These are phyloP conservation scores for Lateolabrax maculatus DNA, from an alignment of 2,797 vertebrate species.

Conservation along the genomic window DNA sequence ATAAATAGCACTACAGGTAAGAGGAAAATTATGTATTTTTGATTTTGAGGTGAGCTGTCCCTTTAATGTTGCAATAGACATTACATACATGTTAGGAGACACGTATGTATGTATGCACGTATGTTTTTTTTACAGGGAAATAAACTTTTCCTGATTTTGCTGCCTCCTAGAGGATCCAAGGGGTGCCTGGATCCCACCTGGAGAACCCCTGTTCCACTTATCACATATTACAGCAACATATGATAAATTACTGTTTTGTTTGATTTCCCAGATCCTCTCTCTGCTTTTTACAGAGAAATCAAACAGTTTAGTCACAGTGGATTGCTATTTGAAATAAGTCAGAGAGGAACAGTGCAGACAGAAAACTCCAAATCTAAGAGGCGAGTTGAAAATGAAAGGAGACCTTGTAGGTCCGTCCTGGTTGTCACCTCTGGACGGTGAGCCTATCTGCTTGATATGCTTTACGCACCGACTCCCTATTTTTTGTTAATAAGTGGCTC, in stretches of 20 bases:
- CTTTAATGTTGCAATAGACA: too few relatives aligned
- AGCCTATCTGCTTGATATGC: background rate
- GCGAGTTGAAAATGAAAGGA: background rate
- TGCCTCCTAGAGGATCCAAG: background rate
- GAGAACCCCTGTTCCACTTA: background rate
- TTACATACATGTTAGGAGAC: too few relatives aligned
- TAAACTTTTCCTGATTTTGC: background rate
- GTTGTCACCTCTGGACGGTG: slow-evolving; percentile 19
- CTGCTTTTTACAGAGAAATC: background rate
- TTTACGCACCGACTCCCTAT: slow-evolving; percentile 18
- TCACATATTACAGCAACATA: background rate
- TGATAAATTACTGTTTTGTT: background rate
- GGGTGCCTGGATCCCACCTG: background rate
- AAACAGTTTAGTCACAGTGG: slow-evolving; percentile 5
- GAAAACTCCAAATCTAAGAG: background rate
- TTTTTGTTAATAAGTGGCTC: slow-evolving; percentile 49
- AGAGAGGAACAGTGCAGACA: slow-evolving; percentile 1
- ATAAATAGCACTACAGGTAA: too few relatives aligned
- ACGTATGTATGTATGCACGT: too few relatives aligned
- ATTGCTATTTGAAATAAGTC: background rate
- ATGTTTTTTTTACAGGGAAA: too few relatives aligned
- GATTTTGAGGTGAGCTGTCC: too few relatives aligned
- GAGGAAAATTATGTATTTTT: too few relatives aligned
- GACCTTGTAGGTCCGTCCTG: background rate
- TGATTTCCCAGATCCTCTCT: background rate